phyloP scores from a whole-genome alignment of 2,113 vertebrate species.

The Aptenodytes forsteri region DNA sequence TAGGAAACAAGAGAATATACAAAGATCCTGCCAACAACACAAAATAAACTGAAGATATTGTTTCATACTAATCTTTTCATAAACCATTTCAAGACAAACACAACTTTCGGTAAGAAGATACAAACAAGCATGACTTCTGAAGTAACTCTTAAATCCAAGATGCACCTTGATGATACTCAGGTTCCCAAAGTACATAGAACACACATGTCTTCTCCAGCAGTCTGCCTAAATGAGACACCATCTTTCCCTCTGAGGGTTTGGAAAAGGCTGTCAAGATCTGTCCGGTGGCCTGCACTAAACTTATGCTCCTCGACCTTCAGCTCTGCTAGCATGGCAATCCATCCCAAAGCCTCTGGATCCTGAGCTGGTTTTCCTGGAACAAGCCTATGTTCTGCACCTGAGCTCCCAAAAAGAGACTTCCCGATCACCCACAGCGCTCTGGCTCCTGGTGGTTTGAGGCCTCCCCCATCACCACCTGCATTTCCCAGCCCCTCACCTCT shows the following conservation, averaged over 20 bases:
- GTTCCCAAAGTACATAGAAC: not conserved
- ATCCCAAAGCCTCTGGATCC: not conserved
- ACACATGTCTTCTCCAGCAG: not conserved
- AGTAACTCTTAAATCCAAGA: not conserved
- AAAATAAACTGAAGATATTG: not conserved
- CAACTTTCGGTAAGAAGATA: not conserved
- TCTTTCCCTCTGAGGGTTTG: not conserved
- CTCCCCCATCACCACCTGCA: not conserved
- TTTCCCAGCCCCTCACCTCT: not conserved
- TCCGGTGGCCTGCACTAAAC: not conserved
- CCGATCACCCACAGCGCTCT: not conserved
- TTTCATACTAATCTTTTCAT: not conserved
- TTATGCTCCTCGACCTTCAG: not conserved
- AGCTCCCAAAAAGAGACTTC: not conserved
- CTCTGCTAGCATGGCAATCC: not conserved
- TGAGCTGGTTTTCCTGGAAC: not conserved
- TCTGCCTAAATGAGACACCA: not conserved
- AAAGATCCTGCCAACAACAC: not conserved
- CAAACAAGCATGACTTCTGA: not conserved
- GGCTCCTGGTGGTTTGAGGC: not conserved
- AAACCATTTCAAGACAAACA: not conserved
- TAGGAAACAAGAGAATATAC: not conserved
- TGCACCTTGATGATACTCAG: not conserved
- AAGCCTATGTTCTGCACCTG: not conserved
- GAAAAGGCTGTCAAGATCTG: not conserved